Evolutionary conservation across 2,113 vertebrate genomes (phyloP), one percentile per base, ranked within the genome.

Genomic region (Caranx ignobilis): DNA sequence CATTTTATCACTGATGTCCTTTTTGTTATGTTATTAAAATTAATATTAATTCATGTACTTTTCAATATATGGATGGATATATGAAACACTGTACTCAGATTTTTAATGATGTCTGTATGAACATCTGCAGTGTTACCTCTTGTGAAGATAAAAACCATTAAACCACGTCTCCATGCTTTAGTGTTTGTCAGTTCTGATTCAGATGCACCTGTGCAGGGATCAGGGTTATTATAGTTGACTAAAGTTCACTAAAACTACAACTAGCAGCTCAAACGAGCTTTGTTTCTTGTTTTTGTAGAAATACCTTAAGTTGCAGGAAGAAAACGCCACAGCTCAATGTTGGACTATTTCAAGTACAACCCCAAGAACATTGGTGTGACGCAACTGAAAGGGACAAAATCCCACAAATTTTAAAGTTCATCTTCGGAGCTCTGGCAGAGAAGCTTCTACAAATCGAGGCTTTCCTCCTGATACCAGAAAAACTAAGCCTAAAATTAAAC

Each of bases 31-130:
- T 88, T 94, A 93, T 94, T 94, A 93, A 95, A 94, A 89, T 92
- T 94, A 94, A 94, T 92, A 96, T 96, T 94, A 93, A 92, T 96
- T 91, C 90, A 90, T 95, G 93, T 96, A 94, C 94, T 95, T 94
- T 94, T 94, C 95, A 95, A 94, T 95, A 94, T 96, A 92, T 87
- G 92, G 90, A 93, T 89, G 77, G 90, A 88, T 93, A 93, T 94
- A 94, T 92, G 88, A 92, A 89, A 96, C 94, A 89, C 95, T 94
- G 93, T 95, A 94, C 94, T 93, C 93, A 94, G 85, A 89, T 92
- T 90, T 91, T 41, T 41, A 41, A 92, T 94, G 83, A 95, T 95
- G 94, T 95, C 89, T 96, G 94, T 95, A 95, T 94, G 95, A 95
- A 94, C 91, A 94, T 94, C 92, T 95, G 95, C 95, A 92, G 84